Percentiles rank a stretch among this genome's conserved stretches.
Conservation (phyloP, 2,113 vertebrate genomes). For the Donacobius atricapilla region DNA sequence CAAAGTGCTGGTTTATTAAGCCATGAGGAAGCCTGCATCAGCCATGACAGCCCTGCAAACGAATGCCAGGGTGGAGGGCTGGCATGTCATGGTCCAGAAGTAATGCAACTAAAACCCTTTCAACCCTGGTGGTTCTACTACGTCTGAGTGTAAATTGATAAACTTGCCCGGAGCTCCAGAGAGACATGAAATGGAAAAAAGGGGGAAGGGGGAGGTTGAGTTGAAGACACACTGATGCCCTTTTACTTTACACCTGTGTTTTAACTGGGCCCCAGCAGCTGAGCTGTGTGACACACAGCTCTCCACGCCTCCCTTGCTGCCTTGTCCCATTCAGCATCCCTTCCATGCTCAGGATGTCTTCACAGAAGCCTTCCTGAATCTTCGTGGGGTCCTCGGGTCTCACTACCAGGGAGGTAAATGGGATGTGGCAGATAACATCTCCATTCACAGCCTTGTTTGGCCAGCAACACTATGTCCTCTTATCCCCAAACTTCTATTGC, state of each 20-base stretch:
- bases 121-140: background rate
- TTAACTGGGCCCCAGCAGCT: background rate
- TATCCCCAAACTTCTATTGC: background rate
- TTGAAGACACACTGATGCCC: background rate
- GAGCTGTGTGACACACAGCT: background rate
- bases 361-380: background rate
- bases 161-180: background rate
- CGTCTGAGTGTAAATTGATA: background rate
- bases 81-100: background rate
- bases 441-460: background rate
- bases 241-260: background rate
- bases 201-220: background rate
- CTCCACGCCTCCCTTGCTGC: background rate
- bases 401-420: background rate
- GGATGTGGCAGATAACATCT: background rate
- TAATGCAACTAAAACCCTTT: background rate
- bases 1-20: slow-evolving; percentile 25
- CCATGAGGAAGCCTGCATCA: background rate
- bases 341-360: background rate
- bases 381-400: background rate
- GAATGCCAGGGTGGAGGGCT: background rate
- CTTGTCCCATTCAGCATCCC: background rate
- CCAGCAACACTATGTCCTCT: background rate
- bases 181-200: background rate
- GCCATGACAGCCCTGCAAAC: background rate